These are phyloP conservation scores for Epicauta chinensis DNA, from an alignment of 1,140 invertebrate species.

Conservation along the genomic window DNA sequence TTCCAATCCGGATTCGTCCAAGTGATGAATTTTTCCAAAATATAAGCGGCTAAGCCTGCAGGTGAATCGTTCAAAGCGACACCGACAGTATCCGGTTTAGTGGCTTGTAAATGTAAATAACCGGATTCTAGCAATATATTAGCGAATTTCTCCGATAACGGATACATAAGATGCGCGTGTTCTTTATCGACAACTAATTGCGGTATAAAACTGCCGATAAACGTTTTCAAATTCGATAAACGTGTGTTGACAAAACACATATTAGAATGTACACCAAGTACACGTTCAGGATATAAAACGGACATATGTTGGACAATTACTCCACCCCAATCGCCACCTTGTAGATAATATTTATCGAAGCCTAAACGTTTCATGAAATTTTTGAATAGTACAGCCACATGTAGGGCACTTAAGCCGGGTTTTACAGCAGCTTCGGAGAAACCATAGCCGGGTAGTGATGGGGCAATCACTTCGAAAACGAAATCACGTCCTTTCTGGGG, in stretches of 20 bases:
- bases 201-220: slow-evolving; percentile 51
- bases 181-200: slow-evolving; percentile 51
- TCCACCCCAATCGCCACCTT: slow-evolving; percentile 83
- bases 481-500: slow-evolving; percentile 50
- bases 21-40: slow-evolving; percentile 83
- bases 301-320: slow-evolving; percentile 55
- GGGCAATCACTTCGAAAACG: slow-evolving; percentile 73
- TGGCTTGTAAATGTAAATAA: slow-evolving; percentile 82
- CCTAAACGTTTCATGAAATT: slow-evolving; percentile 82
- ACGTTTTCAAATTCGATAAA: slow-evolving; percentile 43
- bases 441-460: slow-evolving; percentile 71
- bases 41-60: slow-evolving; percentile 70
- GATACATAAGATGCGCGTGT: slow-evolving; percentile 54
- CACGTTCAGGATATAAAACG: slow-evolving; percentile 61
- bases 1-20: slow-evolving; percentile 61
- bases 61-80: slow-evolving; percentile 62
- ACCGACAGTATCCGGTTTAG: slow-evolving; percentile 89
- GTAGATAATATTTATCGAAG: slow-evolving; percentile 68
- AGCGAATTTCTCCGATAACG: slow-evolving; percentile 46
- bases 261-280: slow-evolving; percentile 62
- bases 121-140: slow-evolving; percentile 63
- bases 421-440: slow-evolving; percentile 66
- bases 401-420: slow-evolving; percentile 54
- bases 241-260: slow-evolving; percentile 48
- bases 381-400: slow-evolving; percentile 69